Conservation (phyloP, 2,113 vertebrate genomes). For the Hemicordylus capensis region DNA sequence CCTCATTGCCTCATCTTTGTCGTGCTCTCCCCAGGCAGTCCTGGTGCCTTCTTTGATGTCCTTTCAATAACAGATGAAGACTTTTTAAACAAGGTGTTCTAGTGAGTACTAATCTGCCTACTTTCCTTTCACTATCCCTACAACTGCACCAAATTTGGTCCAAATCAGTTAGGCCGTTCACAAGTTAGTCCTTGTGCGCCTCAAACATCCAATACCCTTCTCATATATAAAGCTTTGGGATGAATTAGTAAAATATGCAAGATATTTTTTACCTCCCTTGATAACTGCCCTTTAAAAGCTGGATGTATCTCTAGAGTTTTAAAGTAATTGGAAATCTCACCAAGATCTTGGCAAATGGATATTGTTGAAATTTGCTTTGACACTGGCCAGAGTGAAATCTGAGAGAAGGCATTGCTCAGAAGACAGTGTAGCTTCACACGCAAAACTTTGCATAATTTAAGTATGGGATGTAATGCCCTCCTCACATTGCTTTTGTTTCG, state of each 20-base stretch:
- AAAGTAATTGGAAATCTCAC: slow-evolving; percentile 57
- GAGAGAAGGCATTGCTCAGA: slow-evolving; percentile 53
- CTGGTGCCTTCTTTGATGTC: too few relatives aligned
- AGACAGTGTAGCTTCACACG: slow-evolving; percentile 50
- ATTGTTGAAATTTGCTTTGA: slow-evolving; percentile 59
- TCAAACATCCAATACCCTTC: too few relatives aligned
- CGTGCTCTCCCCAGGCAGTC: too few relatives aligned
- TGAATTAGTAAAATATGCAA: slow-evolving; percentile 59
- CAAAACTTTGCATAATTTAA: slow-evolving; percentile 61
- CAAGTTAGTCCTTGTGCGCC: too few relatives aligned
- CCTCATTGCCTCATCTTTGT: too few relatives aligned
- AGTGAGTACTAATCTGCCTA: too few relatives aligned
- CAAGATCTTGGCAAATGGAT: slow-evolving; percentile 47
- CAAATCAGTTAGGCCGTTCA: too few relatives aligned
- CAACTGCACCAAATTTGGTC: too few relatives aligned
- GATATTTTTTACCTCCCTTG: slow-evolving; percentile 50
- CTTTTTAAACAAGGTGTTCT: too few relatives aligned
- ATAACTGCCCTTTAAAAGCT: slow-evolving; percentile 50
- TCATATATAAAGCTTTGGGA: too few relatives aligned
- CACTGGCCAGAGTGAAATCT: slow-evolving; percentile 50
- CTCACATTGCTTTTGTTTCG: slow-evolving; percentile 66
- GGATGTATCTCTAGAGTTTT: slow-evolving; percentile 47
- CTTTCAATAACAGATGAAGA: too few relatives aligned
- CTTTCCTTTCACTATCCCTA: too few relatives aligned
- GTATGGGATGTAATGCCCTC: slow-evolving; percentile 58